These are phyloP conservation scores for Florisuga fusca DNA, from an alignment of 2,797 vertebrate genomes.

Conservation along the genomic window DNA sequence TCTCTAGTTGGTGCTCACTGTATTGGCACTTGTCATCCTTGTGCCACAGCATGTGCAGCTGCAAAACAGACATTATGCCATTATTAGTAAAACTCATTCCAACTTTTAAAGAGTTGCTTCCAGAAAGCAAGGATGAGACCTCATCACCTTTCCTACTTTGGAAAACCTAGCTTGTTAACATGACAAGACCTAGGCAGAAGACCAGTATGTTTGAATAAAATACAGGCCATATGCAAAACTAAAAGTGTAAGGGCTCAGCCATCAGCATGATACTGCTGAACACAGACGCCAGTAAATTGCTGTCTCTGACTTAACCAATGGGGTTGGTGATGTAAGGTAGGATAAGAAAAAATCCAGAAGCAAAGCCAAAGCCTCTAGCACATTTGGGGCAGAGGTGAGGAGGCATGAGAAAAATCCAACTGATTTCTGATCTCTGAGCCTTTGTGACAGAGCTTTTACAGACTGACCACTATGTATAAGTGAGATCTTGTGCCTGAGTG, in stretches of 20 bases:
- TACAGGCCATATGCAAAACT: neutral
- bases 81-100: neutral
- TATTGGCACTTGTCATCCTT: neutral
- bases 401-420: neutral
- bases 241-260: neutral
- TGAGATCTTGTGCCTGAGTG: neutral
- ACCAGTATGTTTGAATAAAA: neutral
- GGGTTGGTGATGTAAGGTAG: neutral
- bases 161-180: neutral
- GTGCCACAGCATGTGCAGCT: neutral
- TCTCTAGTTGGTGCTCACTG: neutral
- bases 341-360: neutral
- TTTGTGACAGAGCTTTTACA: neutral
- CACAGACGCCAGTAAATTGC: neutral
- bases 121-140: slow-evolving; percentile 53
- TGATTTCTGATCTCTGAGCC: neutral
- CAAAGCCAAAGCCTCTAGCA: neutral
- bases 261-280: neutral
- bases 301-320: neutral
- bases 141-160: neutral
- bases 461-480: neutral
- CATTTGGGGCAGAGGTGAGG: neutral
- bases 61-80: neutral
- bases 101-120: slow-evolving; percentile 58
- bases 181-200: neutral